These are phyloP conservation scores for Cyprinodon tularosa DNA, from an alignment of 2,113 vertebrate species.

Conservation along the genomic window DNA sequence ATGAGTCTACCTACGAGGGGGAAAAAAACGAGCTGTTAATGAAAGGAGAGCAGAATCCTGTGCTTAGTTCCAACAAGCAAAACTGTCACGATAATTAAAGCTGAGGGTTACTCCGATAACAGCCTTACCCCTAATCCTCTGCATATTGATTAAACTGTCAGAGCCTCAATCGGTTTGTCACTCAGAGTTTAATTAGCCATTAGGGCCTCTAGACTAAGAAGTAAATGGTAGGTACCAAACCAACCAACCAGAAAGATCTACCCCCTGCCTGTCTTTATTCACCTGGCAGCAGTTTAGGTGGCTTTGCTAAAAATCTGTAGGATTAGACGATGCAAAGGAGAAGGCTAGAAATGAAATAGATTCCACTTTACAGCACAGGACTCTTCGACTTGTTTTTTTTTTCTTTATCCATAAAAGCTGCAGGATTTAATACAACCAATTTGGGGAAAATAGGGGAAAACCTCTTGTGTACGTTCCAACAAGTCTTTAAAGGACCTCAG, in stretches of 20 bases:
- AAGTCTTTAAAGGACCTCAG: too few relatives aligned
- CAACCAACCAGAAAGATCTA: conserved; percentile 14
- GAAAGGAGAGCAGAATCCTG: conserved; percentile 8
- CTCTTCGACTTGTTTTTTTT: neutral
- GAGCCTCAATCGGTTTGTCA: conserved; percentile 29
- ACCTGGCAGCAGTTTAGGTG: neutral
- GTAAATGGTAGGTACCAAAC: conserved; percentile 40
- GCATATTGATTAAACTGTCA: conserved; percentile 61
- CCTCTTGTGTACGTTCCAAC: too few relatives aligned
- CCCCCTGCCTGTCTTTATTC: conserved; percentile 6
- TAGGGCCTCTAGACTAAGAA: conserved; percentile 34
- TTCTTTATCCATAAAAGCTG: neutral
- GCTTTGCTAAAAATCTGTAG: neutral
- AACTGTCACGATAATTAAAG: conserved; percentile 36
- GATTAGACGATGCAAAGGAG: neutral
- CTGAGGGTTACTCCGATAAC: conserved; percentile 33
- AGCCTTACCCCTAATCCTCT: conserved; percentile 23
- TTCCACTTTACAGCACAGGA: neutral
- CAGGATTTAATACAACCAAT: neutral
- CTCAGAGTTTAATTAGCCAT: conserved; percentile 46
- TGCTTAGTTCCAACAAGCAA: neutral
- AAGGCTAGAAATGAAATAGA: neutral
- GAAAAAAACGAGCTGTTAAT: neutral
- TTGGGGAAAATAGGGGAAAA: too few relatives aligned
- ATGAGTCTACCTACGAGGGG: neutral